A percentile compares a stretch with the other conserved stretches of the same genome.
Conservation (phyloP, 2,113 vertebrate genomes). For the Pterocles gutturalis region DNA sequence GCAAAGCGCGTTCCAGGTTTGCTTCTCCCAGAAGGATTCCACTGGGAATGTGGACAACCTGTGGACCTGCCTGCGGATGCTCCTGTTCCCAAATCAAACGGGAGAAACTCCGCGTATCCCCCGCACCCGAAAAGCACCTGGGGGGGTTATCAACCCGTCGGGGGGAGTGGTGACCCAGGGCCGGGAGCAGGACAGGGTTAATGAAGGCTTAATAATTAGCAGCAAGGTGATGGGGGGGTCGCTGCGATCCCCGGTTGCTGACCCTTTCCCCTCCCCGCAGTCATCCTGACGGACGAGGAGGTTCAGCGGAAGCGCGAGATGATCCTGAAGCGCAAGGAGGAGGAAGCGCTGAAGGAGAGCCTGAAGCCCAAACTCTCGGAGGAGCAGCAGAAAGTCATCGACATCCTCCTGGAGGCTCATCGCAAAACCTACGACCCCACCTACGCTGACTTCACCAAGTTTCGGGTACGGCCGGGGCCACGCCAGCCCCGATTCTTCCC, state of each 20-base stretch:
- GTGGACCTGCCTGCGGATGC: neutral
- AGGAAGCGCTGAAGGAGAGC: constrained; percentile 87
- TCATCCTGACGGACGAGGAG: constrained; percentile 96
- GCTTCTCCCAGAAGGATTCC: too few species aligned
- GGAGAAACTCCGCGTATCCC: neutral
- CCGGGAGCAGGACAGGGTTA: neutral
- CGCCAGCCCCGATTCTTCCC: rapidly evolving
- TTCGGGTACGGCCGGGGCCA: constrained; percentile 79
- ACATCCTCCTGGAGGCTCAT: constrained; percentile 89
- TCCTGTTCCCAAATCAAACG: neutral
- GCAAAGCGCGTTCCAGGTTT: neutral
- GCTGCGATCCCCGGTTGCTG: neutral
- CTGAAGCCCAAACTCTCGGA: constrained; percentile 87
- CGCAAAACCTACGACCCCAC: constrained; percentile 94
- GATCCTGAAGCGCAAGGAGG: constrained; percentile 94
- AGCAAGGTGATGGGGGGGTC: neutral
- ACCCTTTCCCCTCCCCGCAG: constrained; percentile 57
- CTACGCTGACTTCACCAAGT: constrained; percentile 90
- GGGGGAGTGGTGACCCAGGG: too few species aligned
- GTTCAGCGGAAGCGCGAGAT: constrained; percentile 96
- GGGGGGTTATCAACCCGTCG: too few species aligned
- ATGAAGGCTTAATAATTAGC: neutral
- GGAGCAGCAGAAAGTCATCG: constrained; percentile 89
- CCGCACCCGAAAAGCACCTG: too few species aligned
- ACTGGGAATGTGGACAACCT: too few species aligned